A percentile compares a stretch with the other conserved stretches of the same genome.
phyloP scores from a whole-genome alignment of 2,888 invertebrate genomes.

The Idaea dimidiata region DNA sequence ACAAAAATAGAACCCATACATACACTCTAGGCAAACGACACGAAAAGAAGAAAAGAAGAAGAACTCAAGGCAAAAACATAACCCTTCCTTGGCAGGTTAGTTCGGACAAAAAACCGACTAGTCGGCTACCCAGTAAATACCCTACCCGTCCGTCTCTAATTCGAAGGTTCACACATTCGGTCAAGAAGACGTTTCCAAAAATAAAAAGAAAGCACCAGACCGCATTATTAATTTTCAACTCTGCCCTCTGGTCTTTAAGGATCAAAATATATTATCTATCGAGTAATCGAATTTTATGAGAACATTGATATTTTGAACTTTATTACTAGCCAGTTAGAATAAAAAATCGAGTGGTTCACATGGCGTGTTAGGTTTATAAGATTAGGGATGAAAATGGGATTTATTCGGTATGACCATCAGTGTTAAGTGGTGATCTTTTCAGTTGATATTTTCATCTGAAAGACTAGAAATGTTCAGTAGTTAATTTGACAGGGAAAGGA shows the following conservation, averaged over 20 bases:
- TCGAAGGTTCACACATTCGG: too few relatives aligned
- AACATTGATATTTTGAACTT: not conserved
- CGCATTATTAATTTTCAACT: not conserved
- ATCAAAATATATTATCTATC: not conserved
- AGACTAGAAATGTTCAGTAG: not conserved
- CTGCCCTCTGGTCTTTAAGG: not conserved
- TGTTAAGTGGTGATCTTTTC: conserved; percentile 18
- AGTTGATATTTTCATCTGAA: conserved; percentile 19
- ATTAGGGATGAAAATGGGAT: conserved; percentile 25
- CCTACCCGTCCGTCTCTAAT: too few relatives aligned
- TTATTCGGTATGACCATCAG: conserved; percentile 19
- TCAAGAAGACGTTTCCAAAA: not conserved
- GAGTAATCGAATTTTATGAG: not conserved
- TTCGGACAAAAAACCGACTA: too few relatives aligned
- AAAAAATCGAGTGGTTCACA: conserved; percentile 2
- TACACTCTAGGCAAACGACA: too few relatives aligned
- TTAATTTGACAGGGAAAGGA: not conserved
- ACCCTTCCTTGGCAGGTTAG: too few relatives aligned
- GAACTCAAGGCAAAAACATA: too few relatives aligned
- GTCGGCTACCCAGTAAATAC: too few relatives aligned
- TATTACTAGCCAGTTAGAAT: not conserved
- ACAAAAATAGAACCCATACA: too few relatives aligned
- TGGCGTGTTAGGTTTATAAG: conserved; percentile 10
- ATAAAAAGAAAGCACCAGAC: not conserved
- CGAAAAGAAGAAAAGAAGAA: too few relatives aligned